These are phyloP conservation scores for Argyrosomus regius DNA, from an alignment of 2,797 vertebrate genomes.

Conservation along the genomic window DNA sequence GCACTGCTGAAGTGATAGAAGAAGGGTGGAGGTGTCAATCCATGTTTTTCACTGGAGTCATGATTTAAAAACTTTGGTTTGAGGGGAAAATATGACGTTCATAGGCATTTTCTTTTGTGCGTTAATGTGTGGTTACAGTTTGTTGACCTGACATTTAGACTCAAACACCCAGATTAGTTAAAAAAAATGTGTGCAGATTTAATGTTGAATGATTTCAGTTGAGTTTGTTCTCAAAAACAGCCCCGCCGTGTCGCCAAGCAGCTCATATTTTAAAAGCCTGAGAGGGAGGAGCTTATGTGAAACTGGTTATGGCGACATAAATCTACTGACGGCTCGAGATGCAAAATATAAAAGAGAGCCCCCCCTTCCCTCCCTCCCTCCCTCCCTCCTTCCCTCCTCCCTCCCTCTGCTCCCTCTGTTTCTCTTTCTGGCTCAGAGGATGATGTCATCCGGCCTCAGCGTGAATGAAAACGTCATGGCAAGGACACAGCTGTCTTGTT, in stretches of 20 bases:
- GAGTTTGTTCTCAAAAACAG: neutral
- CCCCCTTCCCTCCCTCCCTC: neutral
- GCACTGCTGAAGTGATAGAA: neutral
- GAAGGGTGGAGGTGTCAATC: neutral
- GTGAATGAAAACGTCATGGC: constrained; percentile 76
- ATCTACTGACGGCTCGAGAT: constrained; percentile 63
- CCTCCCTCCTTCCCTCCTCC: neutral
- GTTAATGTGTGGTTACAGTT: neutral
- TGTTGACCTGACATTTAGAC: neutral
- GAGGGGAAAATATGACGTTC: too few species aligned
- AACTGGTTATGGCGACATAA: constrained; percentile 57
- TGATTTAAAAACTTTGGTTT: neutral
- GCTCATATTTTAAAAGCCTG: constrained; percentile 29
- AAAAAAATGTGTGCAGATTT: neutral
- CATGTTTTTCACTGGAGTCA: neutral
- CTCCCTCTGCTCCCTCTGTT: constrained; percentile 6
- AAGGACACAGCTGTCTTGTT: constrained; percentile 80
- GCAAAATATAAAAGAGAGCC: constrained; percentile 62
- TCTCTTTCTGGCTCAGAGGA: constrained; percentile 46
- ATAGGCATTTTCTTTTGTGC: neutral
- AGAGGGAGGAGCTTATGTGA: constrained; percentile 36
- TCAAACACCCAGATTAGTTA: neutral
- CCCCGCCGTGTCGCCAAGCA: neutral
- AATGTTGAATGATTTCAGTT: neutral
- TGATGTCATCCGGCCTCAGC: constrained; percentile 77